Evolutionary conservation across 2,797 vertebrate species (phyloP), one percentile per base, ranked within the genome.

Genomic region (Melanogrammus aeglefinus): DNA sequence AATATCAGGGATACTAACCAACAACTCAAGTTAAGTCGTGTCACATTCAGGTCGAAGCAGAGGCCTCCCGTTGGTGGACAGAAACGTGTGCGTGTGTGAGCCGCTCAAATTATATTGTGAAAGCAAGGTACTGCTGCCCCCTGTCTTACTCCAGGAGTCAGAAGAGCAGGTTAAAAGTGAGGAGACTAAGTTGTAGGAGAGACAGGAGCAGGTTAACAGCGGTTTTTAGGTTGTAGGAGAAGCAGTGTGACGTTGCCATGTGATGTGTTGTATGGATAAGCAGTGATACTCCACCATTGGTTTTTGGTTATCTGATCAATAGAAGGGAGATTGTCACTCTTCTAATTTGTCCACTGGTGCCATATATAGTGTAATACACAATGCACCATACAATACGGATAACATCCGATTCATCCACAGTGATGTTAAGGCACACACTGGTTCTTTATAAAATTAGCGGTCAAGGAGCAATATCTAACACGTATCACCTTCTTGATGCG

Each of bases 31-130:
- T 83, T 14, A 74, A 57, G 80, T 85, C 16, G 2, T 18, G 77
- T 85, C 71, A 9, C 8, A 24, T n/a, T 80, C 4, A 33, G 24
- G 77, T 83, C 13, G 73, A 87, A 79, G 83, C 70, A 10, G 1
- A n/a, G 0, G 21, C 83, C 80, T 86, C 82, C 82, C 2, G 83
- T 83, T 77, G 16, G n/a, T 63, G 57, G 18, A 12, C 47, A 57
- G 47, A 57, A 47, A 51, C 63, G 29, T 47, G 38, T 63, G 41
- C 38, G 75, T 74, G 36, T 80, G 72, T 81, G 57, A 29, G 27
- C 10, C 10, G 27, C n/a, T 13, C 8, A 39, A 39, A 39, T 70
- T 12, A 3, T 24, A 29, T 4, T 13, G 27, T 51, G 47, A 51
- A 21, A 51, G 47, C 16, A 44, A 16, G 13, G 13, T 36, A 14